Evolutionary conservation across 2,113 vertebrate genomes (phyloP), one percentile per base, ranked within the genome.

Genomic region (Sinocyclocheilus rhinocerous): DNA sequence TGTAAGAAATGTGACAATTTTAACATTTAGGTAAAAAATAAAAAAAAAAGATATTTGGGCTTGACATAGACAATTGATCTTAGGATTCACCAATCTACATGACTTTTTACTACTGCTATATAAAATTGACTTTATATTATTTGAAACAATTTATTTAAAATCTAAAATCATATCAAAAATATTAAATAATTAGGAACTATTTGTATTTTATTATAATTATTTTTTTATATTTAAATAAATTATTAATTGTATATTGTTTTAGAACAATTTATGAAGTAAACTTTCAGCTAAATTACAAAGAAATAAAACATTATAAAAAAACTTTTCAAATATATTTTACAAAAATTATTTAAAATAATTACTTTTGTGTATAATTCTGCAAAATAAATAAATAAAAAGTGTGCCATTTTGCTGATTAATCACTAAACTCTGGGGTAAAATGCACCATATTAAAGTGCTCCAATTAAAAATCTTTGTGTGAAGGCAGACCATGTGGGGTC

Each of bases 401-500:
- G 1, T 16, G 73, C 11, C 12, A 50, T 16, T 61, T 22, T 1
- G 22, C 57, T 10, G 57, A n/a, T 61, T 76, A 75, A 76, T 67
- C 39, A 45, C 39, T 15, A 45, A 36, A 81, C 15, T 26, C 45
- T 13, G 4, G 1, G 90, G 89, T 89, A 90, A 87, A 86, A 90
- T 85, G 82, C 48, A 63, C n/a, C 63, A 84, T 59, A 18, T 33
- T 15, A 36, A 84, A 85, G 76, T 48, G 22, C 12, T 84, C 78
- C 83, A 85, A 87, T 88, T 88, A 87, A 85, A 85, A 65, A 20
- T 73, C 69, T 81, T 59, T 65, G 26, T 63, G 33, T 84, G 78
- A 87, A 88, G 76, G 57, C 29, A 84, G 95, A 93, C 93, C 93
- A 95, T 95, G 95, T 94, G 90, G 94, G 96, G 95, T 97, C 96